Evolutionary conservation across 2,113 vertebrate genomes (phyloP).

Genomic region (Casuarius casuarius): DNA sequence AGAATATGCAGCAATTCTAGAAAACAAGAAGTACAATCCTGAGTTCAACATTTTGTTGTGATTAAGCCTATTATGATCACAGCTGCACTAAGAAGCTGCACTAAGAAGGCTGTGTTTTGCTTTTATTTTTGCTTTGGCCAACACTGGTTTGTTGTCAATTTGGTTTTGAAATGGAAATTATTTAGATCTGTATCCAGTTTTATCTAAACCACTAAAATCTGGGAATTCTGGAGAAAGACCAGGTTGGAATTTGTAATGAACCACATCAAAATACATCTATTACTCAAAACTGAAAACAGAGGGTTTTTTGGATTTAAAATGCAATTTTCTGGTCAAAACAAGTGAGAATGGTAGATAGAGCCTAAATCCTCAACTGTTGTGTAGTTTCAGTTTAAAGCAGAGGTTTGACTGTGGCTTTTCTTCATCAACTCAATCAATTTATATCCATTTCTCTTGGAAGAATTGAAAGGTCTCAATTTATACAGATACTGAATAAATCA

Average conservation of each 20-base stretch:
- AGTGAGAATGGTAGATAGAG: neutral
- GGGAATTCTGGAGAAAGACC: neutral
- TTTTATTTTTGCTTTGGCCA: neutral
- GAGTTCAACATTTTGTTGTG: neutral
- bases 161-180: neutral
- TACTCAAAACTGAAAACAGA: neutral
- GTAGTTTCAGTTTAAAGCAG: neutral
- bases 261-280: too few relatives aligned
- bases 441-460: neutral
- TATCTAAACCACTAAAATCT: neutral
- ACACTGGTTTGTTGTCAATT: neutral
- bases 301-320: neutral
- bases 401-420: neutral
- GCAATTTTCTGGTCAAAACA: neutral
- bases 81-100: neutral
- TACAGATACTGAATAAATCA: neutral
- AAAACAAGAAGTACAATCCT: neutral
- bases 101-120: neutral
- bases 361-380: neutral
- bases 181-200: neutral
- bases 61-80: neutral
- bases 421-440: neutral
- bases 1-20: neutral
- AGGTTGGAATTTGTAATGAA: neutral
- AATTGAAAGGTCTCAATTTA: neutral